Evolutionary conservation across 2,888 invertebrate species (phyloP).

Genomic region (Tanaodytes sp.): DNA sequence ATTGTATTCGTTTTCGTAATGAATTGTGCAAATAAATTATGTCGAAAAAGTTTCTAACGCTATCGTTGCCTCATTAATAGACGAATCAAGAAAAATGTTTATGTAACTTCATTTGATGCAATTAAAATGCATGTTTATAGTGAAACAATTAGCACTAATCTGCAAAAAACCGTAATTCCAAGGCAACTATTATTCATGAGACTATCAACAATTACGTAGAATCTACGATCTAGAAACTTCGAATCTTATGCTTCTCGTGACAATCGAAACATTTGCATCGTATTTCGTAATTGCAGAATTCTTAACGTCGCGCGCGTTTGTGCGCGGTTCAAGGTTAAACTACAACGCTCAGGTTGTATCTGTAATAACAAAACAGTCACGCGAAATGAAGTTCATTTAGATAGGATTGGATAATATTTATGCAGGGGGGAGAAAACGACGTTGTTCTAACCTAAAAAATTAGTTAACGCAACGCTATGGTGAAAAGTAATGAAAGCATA

Average conservation of each 20-base stretch:
- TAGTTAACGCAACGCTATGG: too few relatives aligned
- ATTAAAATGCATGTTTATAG: too few relatives aligned
- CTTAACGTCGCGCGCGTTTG: slow-evolving; percentile 45
- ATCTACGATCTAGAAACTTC: slow-evolving; percentile 43
- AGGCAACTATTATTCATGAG: slow-evolving; percentile 34
- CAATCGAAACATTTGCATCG: slow-evolving; percentile 53
- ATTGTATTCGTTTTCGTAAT: too few relatives aligned
- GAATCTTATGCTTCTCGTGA: slow-evolving; percentile 40
- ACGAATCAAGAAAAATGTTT: too few relatives aligned
- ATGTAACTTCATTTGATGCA: too few relatives aligned
- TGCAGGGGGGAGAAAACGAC: too few relatives aligned
- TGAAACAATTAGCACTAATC: slow-evolving; percentile 14
- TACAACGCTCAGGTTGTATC: slow-evolving; percentile 57
- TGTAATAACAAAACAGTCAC: slow-evolving; percentile 62
- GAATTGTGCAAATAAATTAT: too few relatives aligned
- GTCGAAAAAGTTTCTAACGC: too few relatives aligned
- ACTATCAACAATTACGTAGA: slow-evolving; percentile 28
- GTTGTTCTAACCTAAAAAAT: too few relatives aligned
- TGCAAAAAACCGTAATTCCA: slow-evolving; percentile 30
- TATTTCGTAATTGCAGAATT: slow-evolving; percentile 53
- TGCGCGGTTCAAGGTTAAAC: slow-evolving; percentile 58
- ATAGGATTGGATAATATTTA: slow-evolving; percentile 62
- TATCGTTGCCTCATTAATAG: too few relatives aligned
- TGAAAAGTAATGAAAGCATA: too few relatives aligned
- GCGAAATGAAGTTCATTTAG: slow-evolving; percentile 65